phyloP scores from a whole-genome alignment of 2,797 vertebrate genomes.

The Malacoctenus gilli region DNA sequence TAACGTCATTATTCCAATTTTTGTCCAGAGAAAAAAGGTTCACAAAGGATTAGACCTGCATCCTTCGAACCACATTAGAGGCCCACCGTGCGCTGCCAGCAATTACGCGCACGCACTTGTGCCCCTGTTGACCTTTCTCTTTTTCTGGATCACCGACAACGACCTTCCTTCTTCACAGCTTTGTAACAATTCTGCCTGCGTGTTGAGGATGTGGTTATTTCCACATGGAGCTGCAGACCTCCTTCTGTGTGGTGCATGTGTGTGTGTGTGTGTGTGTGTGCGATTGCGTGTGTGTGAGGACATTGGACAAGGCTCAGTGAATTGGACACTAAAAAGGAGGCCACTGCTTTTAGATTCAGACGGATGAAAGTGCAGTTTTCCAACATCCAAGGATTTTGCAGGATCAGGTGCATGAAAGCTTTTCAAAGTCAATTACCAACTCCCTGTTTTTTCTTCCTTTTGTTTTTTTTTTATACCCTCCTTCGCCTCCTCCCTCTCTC shows the following conservation, averaged over 20 bases:
- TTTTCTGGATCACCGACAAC: conserved; percentile 30
- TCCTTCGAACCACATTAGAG: conserved; percentile 35
- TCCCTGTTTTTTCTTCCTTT: background rate
- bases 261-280: conserved; percentile 22
- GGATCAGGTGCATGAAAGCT: background rate
- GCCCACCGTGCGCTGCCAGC: conserved; percentile 20
- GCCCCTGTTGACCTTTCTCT: conserved; percentile 25
- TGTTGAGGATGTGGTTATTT: conserved; percentile 42
- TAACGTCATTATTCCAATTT: too few species aligned
- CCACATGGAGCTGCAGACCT: conserved; percentile 35
- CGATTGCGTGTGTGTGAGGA: conserved; percentile 10
- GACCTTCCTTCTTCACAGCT: conserved; percentile 27
- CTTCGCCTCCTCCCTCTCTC: background rate
- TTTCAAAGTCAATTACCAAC: too few species aligned
- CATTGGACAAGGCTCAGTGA: conserved; percentile 54
- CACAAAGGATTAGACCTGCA: conserved; percentile 30
- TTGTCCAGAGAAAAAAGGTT: too few species aligned
- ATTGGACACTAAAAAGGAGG: conserved; percentile 24
- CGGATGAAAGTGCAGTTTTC: too few species aligned
- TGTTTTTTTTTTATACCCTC: background rate
- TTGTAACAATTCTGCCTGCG: too few species aligned
- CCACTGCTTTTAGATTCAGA: conserved; percentile 6
- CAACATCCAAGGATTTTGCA: background rate
- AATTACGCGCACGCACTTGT: background rate
- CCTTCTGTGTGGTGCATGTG: conserved; percentile 16